Percentiles rank a stretch among this genome's conserved stretches.
These are phyloP conservation scores for Drosophila parvula DNA, from an alignment of 1,140 invertebrate species.

Conservation along the genomic window DNA sequence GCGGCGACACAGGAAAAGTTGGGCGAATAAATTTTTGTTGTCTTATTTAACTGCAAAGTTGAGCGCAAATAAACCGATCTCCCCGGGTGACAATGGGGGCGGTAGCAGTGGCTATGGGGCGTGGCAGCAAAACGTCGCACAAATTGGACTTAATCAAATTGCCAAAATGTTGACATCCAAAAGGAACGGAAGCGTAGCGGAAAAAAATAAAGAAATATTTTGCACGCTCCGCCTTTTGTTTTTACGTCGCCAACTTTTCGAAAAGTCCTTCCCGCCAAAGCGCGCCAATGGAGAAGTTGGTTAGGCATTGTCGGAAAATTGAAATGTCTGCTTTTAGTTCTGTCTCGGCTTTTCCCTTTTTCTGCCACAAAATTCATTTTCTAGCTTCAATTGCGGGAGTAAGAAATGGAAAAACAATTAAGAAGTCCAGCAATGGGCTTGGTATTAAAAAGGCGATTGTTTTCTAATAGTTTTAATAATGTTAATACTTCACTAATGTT, in stretches of 20 bases:
- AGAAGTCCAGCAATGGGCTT: not conserved
- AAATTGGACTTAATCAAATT: conserved; percentile 82
- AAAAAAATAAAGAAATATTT: conserved; percentile 55
- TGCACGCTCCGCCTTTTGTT: conserved; percentile 63
- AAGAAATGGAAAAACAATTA: not conserved
- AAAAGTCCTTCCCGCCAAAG: conserved; percentile 17
- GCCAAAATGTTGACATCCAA: conserved; percentile 68
- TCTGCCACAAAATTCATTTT: not conserved
- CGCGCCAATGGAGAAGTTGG: conserved; percentile 5
- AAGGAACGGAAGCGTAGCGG: conserved; percentile 5
- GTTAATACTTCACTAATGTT: too few relatives aligned
- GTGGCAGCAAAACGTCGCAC: conserved; percentile 61
- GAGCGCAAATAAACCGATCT: conserved; percentile 67
- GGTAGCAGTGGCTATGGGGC: not conserved
- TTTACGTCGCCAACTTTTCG: conserved; percentile 32
- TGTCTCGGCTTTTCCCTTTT: not conserved
- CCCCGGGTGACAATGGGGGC: conserved; percentile 4
- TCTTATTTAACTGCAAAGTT: conserved; percentile 76
- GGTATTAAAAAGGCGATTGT: too few relatives aligned
- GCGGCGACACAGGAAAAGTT: conserved; percentile 40
- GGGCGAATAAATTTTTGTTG: conserved; percentile 41
- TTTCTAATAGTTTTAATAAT: not conserved
- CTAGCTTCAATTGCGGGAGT: not conserved
- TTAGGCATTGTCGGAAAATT: conserved; percentile 26
- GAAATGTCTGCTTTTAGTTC: conserved; percentile 27